Base-by-base conservation (phyloP, 1,140 invertebrate genomes). In the Chelonus insularis region DNA sequence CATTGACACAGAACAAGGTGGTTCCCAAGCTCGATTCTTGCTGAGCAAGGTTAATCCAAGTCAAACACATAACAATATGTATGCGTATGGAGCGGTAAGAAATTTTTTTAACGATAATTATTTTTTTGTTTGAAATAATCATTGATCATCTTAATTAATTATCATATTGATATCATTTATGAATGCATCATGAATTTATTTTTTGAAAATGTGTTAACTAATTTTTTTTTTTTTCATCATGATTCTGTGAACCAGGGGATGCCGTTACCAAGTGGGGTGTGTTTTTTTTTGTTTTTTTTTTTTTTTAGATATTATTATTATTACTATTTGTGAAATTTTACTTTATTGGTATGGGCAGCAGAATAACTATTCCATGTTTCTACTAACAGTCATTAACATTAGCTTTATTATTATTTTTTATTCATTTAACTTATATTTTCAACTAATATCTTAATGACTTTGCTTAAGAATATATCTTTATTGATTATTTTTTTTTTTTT, bases 21-120 rank as follows among this genome's bases (percentile, higher is more conserved):
- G 96, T 7, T 99, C 97, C 18, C 85, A 99, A 88, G 96, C 97
- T 45, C 88, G 98, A 69, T 99, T 99, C 83, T 86, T 99, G 56
- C 80, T 99, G 14, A 98, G 95, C 3, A 99, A 99, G 88, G 98
- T 99, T 8, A 99, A 99, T 83, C 98, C 98, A 20, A 99, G 97
- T 67, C 92, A 97, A 76, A 99, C 98, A n/a, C 97, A 99, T 80
- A 99, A 99, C 84, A 99, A 98, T 75, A 95, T 95, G 91, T 97
- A 95, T 82, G 90, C 91, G 6, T 97, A 94, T 78, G 92, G 92
- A 74, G 89, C 90, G 78, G 94, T 96, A 84, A 91, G 90, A 4
- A 29, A 29, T 29, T 29, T n/a, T n/a, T n/a, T n/a, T n/a, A n/a
- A n/a, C n/a, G n/a, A n/a, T n/a, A n/a, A n/a, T n/a, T n/a, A n/a